Conservation (phyloP, 1,140 invertebrate genomes). For the Archegozetes longisetosus region DNA sequence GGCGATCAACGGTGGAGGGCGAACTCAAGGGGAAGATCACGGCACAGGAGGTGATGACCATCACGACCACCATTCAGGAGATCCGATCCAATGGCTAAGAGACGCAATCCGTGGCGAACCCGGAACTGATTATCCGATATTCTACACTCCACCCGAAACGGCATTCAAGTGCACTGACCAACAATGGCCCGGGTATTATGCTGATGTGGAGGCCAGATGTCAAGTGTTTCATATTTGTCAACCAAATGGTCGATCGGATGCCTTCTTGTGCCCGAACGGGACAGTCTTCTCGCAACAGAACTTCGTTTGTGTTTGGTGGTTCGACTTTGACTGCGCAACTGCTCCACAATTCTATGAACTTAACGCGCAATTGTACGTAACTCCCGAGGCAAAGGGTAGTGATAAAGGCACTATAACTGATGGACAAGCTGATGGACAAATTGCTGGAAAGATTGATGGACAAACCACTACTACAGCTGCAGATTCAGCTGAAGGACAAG, state of each 20-base stretch:
- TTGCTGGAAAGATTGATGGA: neutral
- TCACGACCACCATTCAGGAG: neutral
- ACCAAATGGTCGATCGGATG: conserved; percentile 33
- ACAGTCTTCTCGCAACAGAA: conserved; percentile 73
- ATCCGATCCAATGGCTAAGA: neutral
- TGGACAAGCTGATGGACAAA: neutral
- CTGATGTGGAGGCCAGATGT: conserved; percentile 52
- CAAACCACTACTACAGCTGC: neutral
- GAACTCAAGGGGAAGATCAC: neutral
- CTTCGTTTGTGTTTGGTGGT: conserved; percentile 83
- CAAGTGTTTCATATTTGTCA: conserved; percentile 45
- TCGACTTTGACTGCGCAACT: conserved; percentile 58
- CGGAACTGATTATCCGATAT: conserved; percentile 33
- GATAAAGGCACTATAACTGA: neutral
- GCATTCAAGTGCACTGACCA: conserved; percentile 25
- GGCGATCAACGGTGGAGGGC: neutral
- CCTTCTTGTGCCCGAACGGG: conserved; percentile 69
- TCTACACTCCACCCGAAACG: conserved; percentile 24
- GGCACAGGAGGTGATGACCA: neutral
- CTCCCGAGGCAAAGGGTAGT: neutral
- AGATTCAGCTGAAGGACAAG: neutral
- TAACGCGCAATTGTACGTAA: conserved; percentile 28
- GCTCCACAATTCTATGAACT: conserved; percentile 38
- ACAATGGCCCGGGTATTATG: conserved; percentile 44
- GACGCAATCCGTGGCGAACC: conserved; percentile 29